Conservation (phyloP, 2,888 invertebrate genomes). For the Clepsis dumicolana region DNA sequence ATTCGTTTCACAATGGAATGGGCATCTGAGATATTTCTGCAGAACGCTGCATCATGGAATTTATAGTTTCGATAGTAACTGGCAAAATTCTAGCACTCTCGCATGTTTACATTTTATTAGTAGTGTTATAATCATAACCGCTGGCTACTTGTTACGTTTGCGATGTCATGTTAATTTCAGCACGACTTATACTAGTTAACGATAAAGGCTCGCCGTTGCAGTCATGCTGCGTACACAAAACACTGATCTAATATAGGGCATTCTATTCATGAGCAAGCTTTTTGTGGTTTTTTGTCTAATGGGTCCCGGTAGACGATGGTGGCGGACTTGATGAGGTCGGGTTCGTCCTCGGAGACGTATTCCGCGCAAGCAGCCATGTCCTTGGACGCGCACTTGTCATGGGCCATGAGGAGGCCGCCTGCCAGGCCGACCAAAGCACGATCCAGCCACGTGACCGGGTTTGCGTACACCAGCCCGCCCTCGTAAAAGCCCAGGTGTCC, state of each 20-base stretch:
- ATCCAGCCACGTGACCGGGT: slow-evolving; percentile 97
- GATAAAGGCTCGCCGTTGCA: slow-evolving; percentile 11
- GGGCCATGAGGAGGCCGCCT: slow-evolving; percentile 89
- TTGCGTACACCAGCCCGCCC: slow-evolving; percentile 94
- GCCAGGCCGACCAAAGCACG: slow-evolving; percentile 93
- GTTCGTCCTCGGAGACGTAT: slow-evolving; percentile 60
- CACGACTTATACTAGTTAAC: neutral
- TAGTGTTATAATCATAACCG: slow-evolving; percentile 6
- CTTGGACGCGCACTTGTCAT: slow-evolving; percentile 77
- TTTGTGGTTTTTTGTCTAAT: slow-evolving; percentile 61
- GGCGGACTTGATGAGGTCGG: slow-evolving; percentile 75
- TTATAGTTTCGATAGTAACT: slow-evolving; percentile 23
- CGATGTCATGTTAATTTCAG: slow-evolving; percentile 2
- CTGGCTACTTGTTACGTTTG: slow-evolving; percentile 14
- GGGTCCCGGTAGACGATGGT: slow-evolving; percentile 78
- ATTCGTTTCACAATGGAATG: slow-evolving; percentile 37
- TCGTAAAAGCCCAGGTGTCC: slow-evolving; percentile 98
- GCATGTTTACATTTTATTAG: slow-evolving; percentile 34
- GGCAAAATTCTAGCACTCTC: slow-evolving; percentile 26
- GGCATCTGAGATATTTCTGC: slow-evolving; percentile 32
- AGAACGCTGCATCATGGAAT: slow-evolving; percentile 35
- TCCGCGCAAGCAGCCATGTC: slow-evolving; percentile 23
- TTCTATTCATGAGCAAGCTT: slow-evolving; percentile 14
- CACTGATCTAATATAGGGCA: neutral
- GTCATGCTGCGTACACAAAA: neutral